phyloP scores from a whole-genome alignment of 1,140 invertebrate species.

The Trichonephila inaurata region DNA sequence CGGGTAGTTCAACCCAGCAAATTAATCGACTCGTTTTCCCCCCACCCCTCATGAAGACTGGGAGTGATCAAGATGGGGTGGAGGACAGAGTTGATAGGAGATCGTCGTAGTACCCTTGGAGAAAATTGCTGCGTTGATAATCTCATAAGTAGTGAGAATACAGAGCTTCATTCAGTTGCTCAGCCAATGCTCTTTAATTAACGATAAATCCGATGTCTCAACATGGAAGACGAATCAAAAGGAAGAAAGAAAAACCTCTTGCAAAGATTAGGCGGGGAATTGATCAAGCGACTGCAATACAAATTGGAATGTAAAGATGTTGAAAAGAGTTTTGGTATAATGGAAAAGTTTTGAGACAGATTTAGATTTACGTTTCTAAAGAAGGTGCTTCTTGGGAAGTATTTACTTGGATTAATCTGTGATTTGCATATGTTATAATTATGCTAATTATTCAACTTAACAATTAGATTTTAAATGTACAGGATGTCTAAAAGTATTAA shows the following conservation, averaged over 20 bases:
- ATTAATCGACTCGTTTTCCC: constrained; percentile 48
- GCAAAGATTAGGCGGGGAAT: constrained; percentile 3
- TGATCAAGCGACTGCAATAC: neutral
- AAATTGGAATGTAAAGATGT: neutral
- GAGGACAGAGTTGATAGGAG: neutral
- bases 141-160: constrained; percentile 65
- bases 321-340: neutral
- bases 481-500: no score
- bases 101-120: neutral
- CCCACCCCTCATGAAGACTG: neutral
- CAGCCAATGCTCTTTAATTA: constrained; percentile 45
- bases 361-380: neutral
- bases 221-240: neutral
- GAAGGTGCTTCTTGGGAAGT: no score
- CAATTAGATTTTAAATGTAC: no score
- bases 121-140: constrained; percentile 69
- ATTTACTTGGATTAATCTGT: no score
- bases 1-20: constrained; percentile 42
- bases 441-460: no score
- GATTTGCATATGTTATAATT: no score
- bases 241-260: neutral
- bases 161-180: neutral
- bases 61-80: neutral
- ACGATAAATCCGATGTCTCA: constrained; percentile 47
- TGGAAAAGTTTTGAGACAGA: neutral